Conservation (phyloP, 2,888 invertebrate genomes). For the Cephalotes varians region DNA sequence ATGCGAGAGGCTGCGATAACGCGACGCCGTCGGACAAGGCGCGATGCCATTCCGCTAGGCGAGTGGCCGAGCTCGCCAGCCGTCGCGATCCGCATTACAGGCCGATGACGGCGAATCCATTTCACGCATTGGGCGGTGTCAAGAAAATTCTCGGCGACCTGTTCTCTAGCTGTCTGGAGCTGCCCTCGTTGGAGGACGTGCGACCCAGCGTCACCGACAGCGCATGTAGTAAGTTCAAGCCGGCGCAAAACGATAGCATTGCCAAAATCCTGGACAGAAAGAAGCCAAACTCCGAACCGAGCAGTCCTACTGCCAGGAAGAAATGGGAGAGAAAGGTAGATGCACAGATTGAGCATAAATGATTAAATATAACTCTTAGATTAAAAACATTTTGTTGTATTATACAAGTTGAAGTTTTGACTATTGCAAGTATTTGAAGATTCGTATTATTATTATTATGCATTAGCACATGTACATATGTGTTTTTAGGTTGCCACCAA, state of each 20-base stretch:
- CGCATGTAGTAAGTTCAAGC: constrained; percentile 82
- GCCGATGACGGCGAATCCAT: constrained; percentile 90
- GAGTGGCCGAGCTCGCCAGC: constrained; percentile 94
- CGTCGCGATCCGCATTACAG: constrained; percentile 94
- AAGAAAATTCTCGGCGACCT: constrained; percentile 91
- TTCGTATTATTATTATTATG: neutral
- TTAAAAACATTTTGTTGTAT: neutral
- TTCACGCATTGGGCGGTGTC: constrained; percentile 92
- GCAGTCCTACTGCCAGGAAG: constrained; percentile 84
- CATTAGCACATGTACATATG: neutral
- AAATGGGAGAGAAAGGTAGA: constrained; percentile 85
- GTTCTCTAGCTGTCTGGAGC: constrained; percentile 92
- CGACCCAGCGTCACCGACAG: constrained; percentile 87
- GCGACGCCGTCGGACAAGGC: constrained; percentile 92
- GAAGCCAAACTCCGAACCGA: constrained; percentile 84
- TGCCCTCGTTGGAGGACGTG: constrained; percentile 89
- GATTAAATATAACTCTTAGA: neutral
- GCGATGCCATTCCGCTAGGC: constrained; percentile 89
- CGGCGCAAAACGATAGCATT: constrained; percentile 83
- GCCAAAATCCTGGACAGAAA: constrained; percentile 83
- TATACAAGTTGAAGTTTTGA: neutral
- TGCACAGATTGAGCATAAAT: neutral
- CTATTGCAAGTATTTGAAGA: neutral
- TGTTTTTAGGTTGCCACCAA: constrained; percentile 82
- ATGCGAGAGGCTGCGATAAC: constrained; percentile 82